Conservation (phyloP, 2,888 invertebrate species). For the Agrotis segetum region DNA sequence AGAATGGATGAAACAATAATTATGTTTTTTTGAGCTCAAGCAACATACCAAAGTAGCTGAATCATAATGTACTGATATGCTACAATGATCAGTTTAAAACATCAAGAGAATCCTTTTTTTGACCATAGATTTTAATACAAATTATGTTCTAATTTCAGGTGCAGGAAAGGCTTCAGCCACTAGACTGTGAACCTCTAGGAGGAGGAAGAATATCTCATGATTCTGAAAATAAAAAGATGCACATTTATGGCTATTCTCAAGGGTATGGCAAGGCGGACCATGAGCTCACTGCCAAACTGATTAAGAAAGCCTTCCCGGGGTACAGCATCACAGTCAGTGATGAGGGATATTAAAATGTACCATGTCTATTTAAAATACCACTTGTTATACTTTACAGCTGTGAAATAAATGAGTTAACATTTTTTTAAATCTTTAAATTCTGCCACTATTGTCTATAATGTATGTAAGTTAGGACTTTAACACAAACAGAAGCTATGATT, state of each 20-base stretch:
- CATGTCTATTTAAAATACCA: background rate
- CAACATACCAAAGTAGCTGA: no score
- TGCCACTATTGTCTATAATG: no score
- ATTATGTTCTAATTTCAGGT: conserved; percentile 73
- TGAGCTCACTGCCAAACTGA: conserved; percentile 93
- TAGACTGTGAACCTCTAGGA: conserved; percentile 96
- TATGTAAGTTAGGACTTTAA: no score
- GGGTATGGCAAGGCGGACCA: conserved; percentile 98
- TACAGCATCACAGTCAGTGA: conserved; percentile 96
- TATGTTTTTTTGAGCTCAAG: no score
- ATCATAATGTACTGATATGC: no score
- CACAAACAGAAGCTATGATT: no score
- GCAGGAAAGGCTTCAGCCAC: conserved; percentile 82
- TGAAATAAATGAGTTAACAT: conserved; percentile 42
- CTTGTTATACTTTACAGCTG: conserved; percentile 14
- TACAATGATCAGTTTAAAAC: background rate
- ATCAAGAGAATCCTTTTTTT: background rate
- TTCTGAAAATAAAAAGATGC: conserved; percentile 93
- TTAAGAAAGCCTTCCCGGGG: conserved; percentile 94
- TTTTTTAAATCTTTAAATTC: no score
- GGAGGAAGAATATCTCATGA: conserved; percentile 98
- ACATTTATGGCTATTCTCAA: conserved; percentile 98
- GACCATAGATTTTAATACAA: background rate
- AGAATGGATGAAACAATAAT: no score
- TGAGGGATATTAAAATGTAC: conserved; percentile 93